These are phyloP conservation scores for Auanema sp. DNA, from an alignment of 2,888 invertebrate genomes.

Conservation along the genomic window DNA sequence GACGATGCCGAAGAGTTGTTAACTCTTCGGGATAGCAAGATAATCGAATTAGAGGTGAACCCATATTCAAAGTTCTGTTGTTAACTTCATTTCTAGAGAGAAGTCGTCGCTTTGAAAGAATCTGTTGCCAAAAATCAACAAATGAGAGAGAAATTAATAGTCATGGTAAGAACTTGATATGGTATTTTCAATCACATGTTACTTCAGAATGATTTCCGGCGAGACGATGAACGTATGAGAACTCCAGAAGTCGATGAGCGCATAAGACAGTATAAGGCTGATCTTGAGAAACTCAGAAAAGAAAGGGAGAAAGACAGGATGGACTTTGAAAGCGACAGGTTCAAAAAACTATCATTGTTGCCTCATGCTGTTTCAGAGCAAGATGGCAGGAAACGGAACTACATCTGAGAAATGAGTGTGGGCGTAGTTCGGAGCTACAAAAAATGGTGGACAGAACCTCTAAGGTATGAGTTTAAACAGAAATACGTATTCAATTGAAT, in stretches of 20 bases:
- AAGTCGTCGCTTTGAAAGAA: constrained; percentile 5
- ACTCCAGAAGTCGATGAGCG: constrained; percentile 20
- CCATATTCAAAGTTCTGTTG: not conserved
- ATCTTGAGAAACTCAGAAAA: constrained; percentile 14
- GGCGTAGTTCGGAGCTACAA: constrained; percentile 7
- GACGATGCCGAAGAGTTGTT: constrained; percentile 19
- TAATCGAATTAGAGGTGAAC: constrained; percentile 11
- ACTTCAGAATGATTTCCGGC: constrained; percentile 9
- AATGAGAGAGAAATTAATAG: constrained; percentile 12
- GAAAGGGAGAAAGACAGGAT: constrained; percentile 19
- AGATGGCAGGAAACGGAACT: constrained; percentile 11
- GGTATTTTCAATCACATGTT: not conserved
- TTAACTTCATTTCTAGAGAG: not conserved
- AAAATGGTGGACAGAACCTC: constrained; percentile 16
- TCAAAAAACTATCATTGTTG: no score
- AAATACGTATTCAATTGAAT: no score
- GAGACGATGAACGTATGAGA: constrained; percentile 5
- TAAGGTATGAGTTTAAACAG: constrained; percentile 10
- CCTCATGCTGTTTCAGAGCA: no score
- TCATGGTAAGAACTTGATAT: not conserved
- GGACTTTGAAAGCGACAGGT: constrained; percentile 18
- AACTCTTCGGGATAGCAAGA: constrained; percentile 7
- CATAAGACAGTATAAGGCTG: not conserved
- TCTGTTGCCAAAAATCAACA: constrained; percentile 10
- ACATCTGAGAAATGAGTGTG: constrained; percentile 11